These are phyloP conservation scores for Montipora foliosa DNA, from an alignment of 64 coral and sea anemone genomes.

Conservation along the genomic window DNA sequence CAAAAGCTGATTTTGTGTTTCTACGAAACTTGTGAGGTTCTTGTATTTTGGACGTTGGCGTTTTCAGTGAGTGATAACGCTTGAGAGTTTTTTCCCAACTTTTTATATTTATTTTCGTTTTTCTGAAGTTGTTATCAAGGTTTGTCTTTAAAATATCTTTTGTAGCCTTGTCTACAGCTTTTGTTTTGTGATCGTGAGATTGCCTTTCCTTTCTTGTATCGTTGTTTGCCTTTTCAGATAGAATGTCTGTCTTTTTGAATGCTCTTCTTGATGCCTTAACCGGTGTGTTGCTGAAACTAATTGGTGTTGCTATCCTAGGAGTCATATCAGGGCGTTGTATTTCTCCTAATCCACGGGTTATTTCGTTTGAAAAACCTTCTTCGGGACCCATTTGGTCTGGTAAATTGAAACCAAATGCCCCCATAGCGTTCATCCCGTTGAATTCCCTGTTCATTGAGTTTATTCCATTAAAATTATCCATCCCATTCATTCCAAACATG, in stretches of 20 bases:
- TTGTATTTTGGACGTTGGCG: background rate
- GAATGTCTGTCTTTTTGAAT: constrained; percentile 86
- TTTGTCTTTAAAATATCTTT: background rate
- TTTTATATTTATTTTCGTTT: constrained; percentile 12
- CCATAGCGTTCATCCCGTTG: constrained; percentile 6
- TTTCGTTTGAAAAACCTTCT: constrained; percentile 35
- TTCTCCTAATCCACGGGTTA: constrained; percentile 1
- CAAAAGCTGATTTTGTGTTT: constrained; percentile 41
- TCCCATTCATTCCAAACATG: constrained; percentile 51
- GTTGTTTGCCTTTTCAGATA: constrained; percentile 20
- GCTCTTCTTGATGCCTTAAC: constrained; percentile 3
- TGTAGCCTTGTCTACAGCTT: background rate
- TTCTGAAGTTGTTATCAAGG: background rate
- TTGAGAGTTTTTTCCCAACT: constrained; percentile 6
- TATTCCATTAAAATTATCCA: constrained; percentile 32
- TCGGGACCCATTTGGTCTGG: constrained; percentile 50
- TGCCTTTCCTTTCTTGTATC: background rate
- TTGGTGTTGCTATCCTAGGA: background rate
- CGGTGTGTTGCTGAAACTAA: background rate
- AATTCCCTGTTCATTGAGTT: constrained; percentile 10
- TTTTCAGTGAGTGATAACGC: background rate
- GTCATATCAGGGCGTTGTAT: background rate
- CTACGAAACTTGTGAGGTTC: constrained; percentile 32
- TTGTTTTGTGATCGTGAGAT: background rate
- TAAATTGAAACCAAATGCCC: constrained; percentile 55